phyloP scores from a whole-genome alignment of 1,140 invertebrate genomes.

The Bombus polaris region DNA sequence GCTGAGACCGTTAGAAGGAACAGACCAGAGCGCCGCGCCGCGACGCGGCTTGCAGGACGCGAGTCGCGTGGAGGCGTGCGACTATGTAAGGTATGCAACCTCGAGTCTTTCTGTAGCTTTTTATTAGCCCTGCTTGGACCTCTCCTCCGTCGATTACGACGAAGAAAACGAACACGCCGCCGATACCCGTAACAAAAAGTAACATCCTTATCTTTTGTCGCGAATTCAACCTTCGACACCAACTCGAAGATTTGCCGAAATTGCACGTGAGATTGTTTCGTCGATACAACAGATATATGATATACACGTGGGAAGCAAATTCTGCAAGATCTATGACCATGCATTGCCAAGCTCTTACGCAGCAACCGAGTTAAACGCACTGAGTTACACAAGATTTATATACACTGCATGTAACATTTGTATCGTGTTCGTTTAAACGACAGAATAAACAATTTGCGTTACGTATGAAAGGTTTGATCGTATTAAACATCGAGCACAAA shows the following conservation, averaged over 20 bases:
- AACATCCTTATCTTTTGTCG: conserved; percentile 58
- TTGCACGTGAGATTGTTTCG: too few relatives aligned
- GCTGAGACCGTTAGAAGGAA: conserved; percentile 53
- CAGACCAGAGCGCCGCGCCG: conserved; percentile 45
- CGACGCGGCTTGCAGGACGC: conserved; percentile 46
- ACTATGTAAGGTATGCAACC: conserved; percentile 76
- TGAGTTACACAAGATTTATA: neutral
- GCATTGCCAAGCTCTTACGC: neutral
- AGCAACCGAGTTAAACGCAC: neutral
- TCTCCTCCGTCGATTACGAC: conserved; percentile 23
- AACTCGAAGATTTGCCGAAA: neutral
- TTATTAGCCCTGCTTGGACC: conserved; percentile 60
- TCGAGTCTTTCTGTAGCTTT: conserved; percentile 70
- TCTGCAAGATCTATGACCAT: too few relatives aligned
- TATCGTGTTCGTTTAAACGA: neutral
- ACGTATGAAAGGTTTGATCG: too few relatives aligned
- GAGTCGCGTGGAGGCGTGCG: conserved; percentile 77
- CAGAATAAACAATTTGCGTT: neutral
- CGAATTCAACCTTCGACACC: neutral
- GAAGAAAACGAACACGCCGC: conserved; percentile 41
- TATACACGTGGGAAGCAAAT: neutral
- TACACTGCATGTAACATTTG: neutral
- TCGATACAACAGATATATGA: neutral
- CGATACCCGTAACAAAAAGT: conserved; percentile 48
- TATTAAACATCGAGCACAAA: too few relatives aligned